A percentile compares a stretch with the other conserved stretches of the same genome.
Evolutionary conservation across 2,888 invertebrate species (phyloP).

Genomic region (Leucophenga montana): DNA sequence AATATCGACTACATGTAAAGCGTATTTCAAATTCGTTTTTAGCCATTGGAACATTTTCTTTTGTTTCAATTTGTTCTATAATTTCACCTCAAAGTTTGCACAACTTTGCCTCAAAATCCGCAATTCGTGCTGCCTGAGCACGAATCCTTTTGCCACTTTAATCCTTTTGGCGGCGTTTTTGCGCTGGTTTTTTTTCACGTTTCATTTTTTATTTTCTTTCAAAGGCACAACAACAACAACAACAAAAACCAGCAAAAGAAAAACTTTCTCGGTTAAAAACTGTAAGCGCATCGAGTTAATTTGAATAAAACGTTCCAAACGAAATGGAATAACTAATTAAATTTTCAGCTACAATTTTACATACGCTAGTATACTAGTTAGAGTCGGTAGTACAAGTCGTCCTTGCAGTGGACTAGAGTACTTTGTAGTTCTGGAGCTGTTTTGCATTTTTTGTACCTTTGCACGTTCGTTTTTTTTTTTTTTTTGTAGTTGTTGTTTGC

Average conservation of each 20-base stretch:
- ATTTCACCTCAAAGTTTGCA: slow-evolving; percentile 12
- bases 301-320: not conserved
- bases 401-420: too few species aligned
- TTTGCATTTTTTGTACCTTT: not conserved
- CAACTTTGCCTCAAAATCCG: slow-evolving; percentile 6
- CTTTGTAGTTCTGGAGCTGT: not conserved
- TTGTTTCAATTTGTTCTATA: not conserved
- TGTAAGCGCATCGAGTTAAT: not conserved
- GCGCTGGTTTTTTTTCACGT: not conserved
- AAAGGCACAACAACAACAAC: too few species aligned
- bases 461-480: not conserved
- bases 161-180: slow-evolving; percentile 5
- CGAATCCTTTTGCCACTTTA: slow-evolving; percentile 8
- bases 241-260: too few species aligned
- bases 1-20: too few species aligned
- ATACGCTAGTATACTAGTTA: too few species aligned
- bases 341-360: not conserved
- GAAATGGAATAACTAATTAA: slow-evolving; percentile 23
- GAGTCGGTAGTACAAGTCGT: too few species aligned
- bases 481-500: not conserved
- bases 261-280: not conserved
- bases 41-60: too few species aligned
- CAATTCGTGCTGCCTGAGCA: slow-evolving; percentile 14
- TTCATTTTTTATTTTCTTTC: not conserved
- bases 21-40: too few species aligned